phyloP scores from a whole-genome alignment of 2,888 invertebrate species.

The Emmelina monodactyla region DNA sequence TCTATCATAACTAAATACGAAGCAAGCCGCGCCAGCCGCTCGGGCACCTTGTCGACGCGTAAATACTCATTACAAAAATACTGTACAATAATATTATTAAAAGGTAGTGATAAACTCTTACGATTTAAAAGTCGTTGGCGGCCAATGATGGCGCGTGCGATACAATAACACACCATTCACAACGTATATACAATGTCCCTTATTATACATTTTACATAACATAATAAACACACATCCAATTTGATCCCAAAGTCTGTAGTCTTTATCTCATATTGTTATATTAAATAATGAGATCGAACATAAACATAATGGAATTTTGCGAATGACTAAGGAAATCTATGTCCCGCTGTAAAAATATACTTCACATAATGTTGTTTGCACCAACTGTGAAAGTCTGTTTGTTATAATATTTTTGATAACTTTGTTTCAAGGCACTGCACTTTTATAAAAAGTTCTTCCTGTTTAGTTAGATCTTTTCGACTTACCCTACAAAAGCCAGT shows the following conservation, averaged over 20 bases:
- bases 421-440: constrained; percentile 59
- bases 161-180: constrained; percentile 59
- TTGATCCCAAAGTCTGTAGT: constrained; percentile 65
- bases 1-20: constrained; percentile 33
- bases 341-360: too few species aligned
- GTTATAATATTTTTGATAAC: constrained; percentile 36
- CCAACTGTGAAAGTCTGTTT: too few species aligned
- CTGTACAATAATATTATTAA: constrained; percentile 61
- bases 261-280: constrained; percentile 63
- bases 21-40: not conserved
- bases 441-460: constrained; percentile 51
- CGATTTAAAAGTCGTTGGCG: constrained; percentile 37
- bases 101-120: constrained; percentile 55
- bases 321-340: constrained; percentile 35
- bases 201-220: constrained; percentile 58
- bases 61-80: constrained; percentile 64
- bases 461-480: constrained; percentile 43
- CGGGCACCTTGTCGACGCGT: too few species aligned
- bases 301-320: constrained; percentile 54
- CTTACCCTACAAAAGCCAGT: constrained; percentile 61
- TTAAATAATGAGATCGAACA: constrained; percentile 66
- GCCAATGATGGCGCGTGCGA: constrained; percentile 37
- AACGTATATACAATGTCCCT: constrained; percentile 58
- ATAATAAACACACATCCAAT: constrained; percentile 64
- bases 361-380: too few species aligned